Evolutionary conservation across 2,113 vertebrate genomes (phyloP), one percentile per base, ranked within the genome.

Genomic region (Cathartes aura): DNA sequence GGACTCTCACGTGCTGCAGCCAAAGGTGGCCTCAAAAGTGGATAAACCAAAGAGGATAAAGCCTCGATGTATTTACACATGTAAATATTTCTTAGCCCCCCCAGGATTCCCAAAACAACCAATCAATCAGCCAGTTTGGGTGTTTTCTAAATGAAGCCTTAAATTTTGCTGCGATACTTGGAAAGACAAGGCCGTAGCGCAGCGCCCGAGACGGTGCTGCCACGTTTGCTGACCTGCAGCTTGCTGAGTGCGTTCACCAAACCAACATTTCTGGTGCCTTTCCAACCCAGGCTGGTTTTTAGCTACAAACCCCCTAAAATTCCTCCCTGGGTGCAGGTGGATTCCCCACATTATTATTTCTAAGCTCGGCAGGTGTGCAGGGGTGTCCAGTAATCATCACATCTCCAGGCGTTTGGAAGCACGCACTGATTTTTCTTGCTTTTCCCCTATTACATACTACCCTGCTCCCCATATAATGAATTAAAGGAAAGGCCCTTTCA

Each of bases 1-100:
- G 6, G 34, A 3, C 29, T n/a, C 29, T 10, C 59, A 14, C 0
- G 0, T 3, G 15, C 53, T 53, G 55, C 78, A 48, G 64, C 58
- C 64, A 17, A 26, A n/a, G 38, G 40, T 26, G 72, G 15, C n/a
- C 43, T n/a, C 38, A 19, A 6, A n/a, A 38, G 17, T 8, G 22
- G 58, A 11, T 5, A 43, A 22, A 13, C 21, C 29, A 10, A 15
- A 73, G 34, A 36, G 34, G 68, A n/a, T 18, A 52, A 81, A 78
- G 4, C 24, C 23, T 34, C 0, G 0, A 2, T 0, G 1, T 8
- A 2, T 58, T 64, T 7, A 17, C 1, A 4, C 2, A 8, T 34
- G 23, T 5, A 11, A 64, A 48, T 6, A 27, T 26, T 53, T 32
- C 83, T 27, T 10, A 30, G 22, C 19, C 15, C 23, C 11, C 36